Evolutionary conservation across 2,888 invertebrate species (phyloP).

Genomic region (Timema podura): DNA sequence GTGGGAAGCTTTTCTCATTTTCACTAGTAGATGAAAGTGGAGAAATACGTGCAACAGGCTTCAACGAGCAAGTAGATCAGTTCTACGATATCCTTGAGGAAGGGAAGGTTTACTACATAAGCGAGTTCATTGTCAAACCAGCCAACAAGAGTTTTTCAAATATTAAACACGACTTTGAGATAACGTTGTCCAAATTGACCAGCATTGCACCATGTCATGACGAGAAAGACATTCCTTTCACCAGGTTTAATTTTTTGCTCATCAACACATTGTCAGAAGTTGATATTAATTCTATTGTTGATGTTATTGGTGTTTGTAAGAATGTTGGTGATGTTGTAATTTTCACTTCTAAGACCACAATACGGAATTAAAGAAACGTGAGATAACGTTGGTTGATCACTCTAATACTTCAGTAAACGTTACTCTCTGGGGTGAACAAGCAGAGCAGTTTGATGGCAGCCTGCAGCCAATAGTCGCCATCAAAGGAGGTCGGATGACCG

Average conservation of each 20-base stretch:
- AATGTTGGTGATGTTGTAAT: slow-evolving; percentile 64
- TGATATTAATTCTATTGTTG: slow-evolving; percentile 64
- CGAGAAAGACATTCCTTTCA: slow-evolving; percentile 64
- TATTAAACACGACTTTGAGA: slow-evolving; percentile 92
- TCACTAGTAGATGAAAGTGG: slow-evolving; percentile 90
- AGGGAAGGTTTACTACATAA: slow-evolving; percentile 83
- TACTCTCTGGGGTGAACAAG: slow-evolving; percentile 89
- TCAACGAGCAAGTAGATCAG: slow-evolving; percentile 81
- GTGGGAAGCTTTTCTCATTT: slow-evolving; percentile 90
- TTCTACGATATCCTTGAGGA: slow-evolving; percentile 87
- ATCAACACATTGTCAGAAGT: slow-evolving; percentile 68
- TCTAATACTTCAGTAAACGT: slow-evolving; percentile 70
- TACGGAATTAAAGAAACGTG: slow-evolving; percentile 84
- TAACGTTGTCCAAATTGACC: slow-evolving; percentile 79
- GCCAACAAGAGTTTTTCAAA: slow-evolving; percentile 87
- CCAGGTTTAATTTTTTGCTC: slow-evolving; percentile 72
- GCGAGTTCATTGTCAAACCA: slow-evolving; percentile 76
- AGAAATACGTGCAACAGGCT: slow-evolving; percentile 89
- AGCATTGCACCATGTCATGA: slow-evolving; percentile 51
- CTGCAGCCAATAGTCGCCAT: slow-evolving; percentile 78
- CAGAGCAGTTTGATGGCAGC: slow-evolving; percentile 75
- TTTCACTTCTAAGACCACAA: slow-evolving; percentile 67
- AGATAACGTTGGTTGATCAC: slow-evolving; percentile 80
- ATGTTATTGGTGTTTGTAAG: slow-evolving; percentile 87
- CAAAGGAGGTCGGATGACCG: slow-evolving; percentile 79